Conservation (phyloP, 37 sponge, comb jelly and placozoan species). For the Petrosia ficiformis region DNA sequence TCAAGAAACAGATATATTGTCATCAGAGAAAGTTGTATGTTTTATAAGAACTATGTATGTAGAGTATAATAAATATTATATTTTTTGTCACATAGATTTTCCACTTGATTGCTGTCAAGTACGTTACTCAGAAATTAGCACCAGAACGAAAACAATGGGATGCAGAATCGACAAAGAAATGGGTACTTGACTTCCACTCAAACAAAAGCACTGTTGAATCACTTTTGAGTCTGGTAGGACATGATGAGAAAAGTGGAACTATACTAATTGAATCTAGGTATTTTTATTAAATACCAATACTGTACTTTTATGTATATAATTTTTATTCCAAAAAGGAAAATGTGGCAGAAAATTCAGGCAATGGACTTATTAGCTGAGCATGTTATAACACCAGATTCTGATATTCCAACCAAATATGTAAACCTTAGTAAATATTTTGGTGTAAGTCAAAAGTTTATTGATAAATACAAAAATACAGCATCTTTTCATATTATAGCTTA, state of each 20-base stretch:
- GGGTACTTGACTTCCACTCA: background rate
- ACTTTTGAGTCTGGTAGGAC: background rate
- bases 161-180: background rate
- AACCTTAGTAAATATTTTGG: background rate
- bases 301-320: background rate
- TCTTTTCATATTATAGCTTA: background rate
- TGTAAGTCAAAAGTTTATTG: background rate
- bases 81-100: background rate
- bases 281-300: too few species aligned
- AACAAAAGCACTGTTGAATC: conserved; percentile 7
- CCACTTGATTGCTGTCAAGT: background rate
- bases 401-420: too few species aligned
- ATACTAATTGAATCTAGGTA: background rate
- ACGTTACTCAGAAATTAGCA: background rate
- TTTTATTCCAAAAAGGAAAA: background rate
- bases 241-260: background rate
- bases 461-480: background rate
- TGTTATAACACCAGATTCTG: background rate
- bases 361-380: background rate
- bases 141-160: background rate
- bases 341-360: background rate
- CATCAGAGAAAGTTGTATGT: background rate
- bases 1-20: background rate
- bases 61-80: background rate
- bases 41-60: background rate